Evolutionary conservation across 2,888 invertebrate species (phyloP), one percentile per base, ranked within the genome.

Genomic region (Leptopilina syphax): DNA sequence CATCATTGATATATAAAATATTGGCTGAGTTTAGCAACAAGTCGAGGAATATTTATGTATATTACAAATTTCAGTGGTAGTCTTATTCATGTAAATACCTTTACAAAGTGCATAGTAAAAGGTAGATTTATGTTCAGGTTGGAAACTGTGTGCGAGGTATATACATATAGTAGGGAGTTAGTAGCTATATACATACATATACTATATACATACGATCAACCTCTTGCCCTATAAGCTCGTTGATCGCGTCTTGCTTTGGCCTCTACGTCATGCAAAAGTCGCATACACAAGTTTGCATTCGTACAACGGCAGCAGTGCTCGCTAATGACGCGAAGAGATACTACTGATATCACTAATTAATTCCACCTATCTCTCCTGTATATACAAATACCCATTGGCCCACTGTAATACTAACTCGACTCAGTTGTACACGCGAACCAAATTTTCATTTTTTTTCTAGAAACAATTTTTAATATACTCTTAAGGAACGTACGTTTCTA

Each of bases 331-430:
- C 44, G 44, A 44, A 44, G 44, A 44, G 44, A 44, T 44, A 44
- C 44, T 44, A 88, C 87, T 86, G 90, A 91, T 91, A 91, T 89
- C 89, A 89, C 89, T 91, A 91, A 91, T 91, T 91, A 91, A 91
- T 91, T 91, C 90, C 88, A 88, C 88, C 89, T 90, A 90, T 91
- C 90, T 86, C 83, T 86, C 85, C 89, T 90, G 89, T 89, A 89
- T 90, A 90, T 89, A 44, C 8, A 44, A 8, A 44, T 44, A 44
- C 6, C 44, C 44, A 44, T 44, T 44, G 44, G 44, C 44, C 44
- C 44, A 44, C 44, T 44, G 44, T 44, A 8, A 3, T 34, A 34
- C 34, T 3, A 34, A 34, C 34, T 34, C 34, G 34, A 3, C 34
- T 34, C 34, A 34, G 1, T 34, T 34, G 44, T 44, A 8, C 44